Evolutionary conservation across 2,888 invertebrate species (phyloP).

Genomic region (Macrosoma leucophasiata): DNA sequence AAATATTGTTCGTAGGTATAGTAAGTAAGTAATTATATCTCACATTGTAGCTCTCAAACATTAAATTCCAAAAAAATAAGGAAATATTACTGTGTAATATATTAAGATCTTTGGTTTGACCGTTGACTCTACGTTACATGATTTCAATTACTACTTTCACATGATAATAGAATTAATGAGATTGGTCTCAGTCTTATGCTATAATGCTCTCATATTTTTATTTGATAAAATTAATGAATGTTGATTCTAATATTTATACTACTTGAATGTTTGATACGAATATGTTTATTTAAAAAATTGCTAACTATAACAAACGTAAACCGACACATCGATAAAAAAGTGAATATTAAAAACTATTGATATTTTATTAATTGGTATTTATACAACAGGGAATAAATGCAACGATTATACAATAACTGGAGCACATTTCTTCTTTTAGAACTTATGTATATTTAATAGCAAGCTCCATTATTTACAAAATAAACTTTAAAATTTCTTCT

Average conservation of each 20-base stretch:
- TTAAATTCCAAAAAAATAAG: too few species aligned
- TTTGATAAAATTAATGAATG: constrained; percentile 14
- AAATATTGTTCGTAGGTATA: too few species aligned
- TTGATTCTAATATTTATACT: constrained; percentile 30
- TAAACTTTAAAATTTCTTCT: constrained; percentile 27
- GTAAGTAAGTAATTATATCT: too few species aligned
- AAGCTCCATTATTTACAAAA: constrained; percentile 1
- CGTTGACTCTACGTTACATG: constrained; percentile 5
- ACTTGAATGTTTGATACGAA: constrained; percentile 42
- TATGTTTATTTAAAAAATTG: constrained; percentile 44
- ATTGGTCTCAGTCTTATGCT: constrained; percentile 65
- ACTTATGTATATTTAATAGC: background rate
- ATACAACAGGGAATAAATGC: constrained; percentile 43
- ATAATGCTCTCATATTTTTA: constrained; percentile 26
- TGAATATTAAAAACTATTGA: too few species aligned
- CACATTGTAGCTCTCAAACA: too few species aligned
- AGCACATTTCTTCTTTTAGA: constrained; percentile 5
- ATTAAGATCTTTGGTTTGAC: too few species aligned
- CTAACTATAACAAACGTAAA: too few species aligned
- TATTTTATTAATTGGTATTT: constrained; percentile 23
- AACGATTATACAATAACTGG: constrained; percentile 19
- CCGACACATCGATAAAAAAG: too few species aligned
- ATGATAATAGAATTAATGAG: constrained; percentile 32
- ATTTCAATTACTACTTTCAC: constrained; percentile 21
- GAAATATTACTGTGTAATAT: too few species aligned